Conservation (phyloP, 2,888 invertebrate species). For the Sylvicola cinctus region DNA sequence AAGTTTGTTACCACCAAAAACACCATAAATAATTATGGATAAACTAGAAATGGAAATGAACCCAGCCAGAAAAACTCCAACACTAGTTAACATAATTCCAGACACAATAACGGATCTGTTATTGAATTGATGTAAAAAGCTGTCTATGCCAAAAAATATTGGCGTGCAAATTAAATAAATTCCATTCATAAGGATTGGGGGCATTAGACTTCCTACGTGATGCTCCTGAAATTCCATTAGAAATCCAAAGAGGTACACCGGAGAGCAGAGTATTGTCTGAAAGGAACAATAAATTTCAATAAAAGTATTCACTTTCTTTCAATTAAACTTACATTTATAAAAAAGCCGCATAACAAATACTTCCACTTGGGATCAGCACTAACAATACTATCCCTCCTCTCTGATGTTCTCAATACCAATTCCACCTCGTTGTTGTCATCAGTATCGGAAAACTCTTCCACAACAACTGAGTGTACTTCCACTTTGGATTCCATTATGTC, state of each 20-base stretch:
- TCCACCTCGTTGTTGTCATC: too few species aligned
- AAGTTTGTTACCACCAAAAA: constrained; percentile 3
- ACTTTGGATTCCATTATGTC: too few species aligned
- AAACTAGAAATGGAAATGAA: background rate
- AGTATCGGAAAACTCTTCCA: too few species aligned
- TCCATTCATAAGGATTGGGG: constrained; percentile 4
- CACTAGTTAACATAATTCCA: background rate
- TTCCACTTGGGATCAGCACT: too few species aligned
- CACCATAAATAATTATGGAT: constrained; percentile 3
- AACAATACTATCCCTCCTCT: too few species aligned
- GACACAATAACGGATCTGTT: background rate
- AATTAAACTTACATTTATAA: background rate
- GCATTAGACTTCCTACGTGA: constrained; percentile 1
- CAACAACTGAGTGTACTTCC: too few species aligned
- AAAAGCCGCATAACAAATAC: background rate
- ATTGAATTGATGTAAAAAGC: background rate
- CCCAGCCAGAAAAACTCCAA: constrained; percentile 2
- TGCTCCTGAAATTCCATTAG: background rate
- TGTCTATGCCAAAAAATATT: constrained; percentile 3
- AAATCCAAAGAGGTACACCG: background rate
- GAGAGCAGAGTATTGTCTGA: background rate
- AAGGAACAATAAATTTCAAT: background rate
- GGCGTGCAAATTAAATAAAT: constrained; percentile 4
- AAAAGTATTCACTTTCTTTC: too few species aligned
- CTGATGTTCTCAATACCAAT: too few species aligned